Conservation (phyloP, 2,888 invertebrate genomes). For the Cabera pusaria region DNA sequence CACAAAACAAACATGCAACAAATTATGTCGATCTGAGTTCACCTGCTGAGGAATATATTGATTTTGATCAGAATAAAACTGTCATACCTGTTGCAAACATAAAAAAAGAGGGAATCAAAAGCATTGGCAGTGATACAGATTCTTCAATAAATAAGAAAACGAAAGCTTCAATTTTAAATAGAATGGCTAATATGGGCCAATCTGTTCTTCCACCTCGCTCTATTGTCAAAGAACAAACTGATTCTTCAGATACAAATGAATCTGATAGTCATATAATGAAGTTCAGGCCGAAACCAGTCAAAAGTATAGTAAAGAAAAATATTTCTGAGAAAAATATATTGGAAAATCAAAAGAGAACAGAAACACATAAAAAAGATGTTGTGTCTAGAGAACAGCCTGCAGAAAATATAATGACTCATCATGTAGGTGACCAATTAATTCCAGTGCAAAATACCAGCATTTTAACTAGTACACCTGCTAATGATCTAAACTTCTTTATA, state of each 20-base stretch:
- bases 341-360: conserved; percentile 36
- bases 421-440: conserved; percentile 48
- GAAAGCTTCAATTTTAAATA: conserved; percentile 64
- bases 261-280: conserved; percentile 42
- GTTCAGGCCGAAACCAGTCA: conserved; percentile 54
- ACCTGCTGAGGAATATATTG: conserved; percentile 18
- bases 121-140: conserved; percentile 65
- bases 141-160: conserved; percentile 58
- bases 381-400: conserved; percentile 24
- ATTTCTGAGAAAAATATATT: conserved; percentile 38
- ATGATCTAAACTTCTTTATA: conserved; percentile 54
- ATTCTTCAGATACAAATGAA: conserved; percentile 64
- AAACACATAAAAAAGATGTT: conserved; percentile 35
- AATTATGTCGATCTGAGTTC: too few relatives aligned
- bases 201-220: conserved; percentile 60
- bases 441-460: conserved; percentile 45
- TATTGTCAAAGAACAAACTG: conserved; percentile 44
- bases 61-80: too few relatives aligned
- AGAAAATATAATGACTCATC: conserved; percentile 30
- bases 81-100: conserved; percentile 13
- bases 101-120: conserved; percentile 26
- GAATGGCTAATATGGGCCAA: conserved; percentile 74
- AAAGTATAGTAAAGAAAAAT: conserved; percentile 43
- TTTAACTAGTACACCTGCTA: conserved; percentile 35
- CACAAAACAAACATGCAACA: conserved; percentile 32